Base-by-base conservation (phyloP, 2,113 vertebrate species). In the Mugil cephalus region DNA sequence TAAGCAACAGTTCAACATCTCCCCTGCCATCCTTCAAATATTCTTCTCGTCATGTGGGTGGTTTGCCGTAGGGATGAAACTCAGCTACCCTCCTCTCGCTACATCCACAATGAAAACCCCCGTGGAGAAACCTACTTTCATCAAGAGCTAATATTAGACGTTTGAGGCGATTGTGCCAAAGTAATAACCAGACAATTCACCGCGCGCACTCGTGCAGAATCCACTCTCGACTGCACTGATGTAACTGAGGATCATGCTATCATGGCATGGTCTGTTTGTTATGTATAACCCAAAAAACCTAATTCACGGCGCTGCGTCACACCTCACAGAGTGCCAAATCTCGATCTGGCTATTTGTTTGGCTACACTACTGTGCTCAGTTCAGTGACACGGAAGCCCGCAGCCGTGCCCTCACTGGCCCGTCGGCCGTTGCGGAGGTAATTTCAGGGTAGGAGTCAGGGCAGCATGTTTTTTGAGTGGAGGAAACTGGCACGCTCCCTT, bases 251-350 rank as follows among this genome's bases (percentile, higher is more conserved):
- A 81, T 69, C 13, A 47, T 60, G 75, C 73, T 79, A 73, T 82
- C 71, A 42, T 53, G 18, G 58, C 39, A 39, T 11, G 63, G 17
- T 59, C 82, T 74, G 83, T 85, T 83, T 82, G 64, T 77, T 89
- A 86, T 50, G 66, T 76, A 58, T 77, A 48, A 43, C 78, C 76
- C 74, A 64, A 69, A 65, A 69, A 65, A 78, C 52, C 47, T 59
- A 56, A 46, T 84, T 71, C 71, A 35, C 46, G 36, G 61, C 6
- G 15, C 66, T 56, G 18, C 74, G 77, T 76, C 85, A 86, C 77
- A 84, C 80, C 82, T 80, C 82, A 88, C 89, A 87, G 80, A 36
- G 52, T 48, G 47, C 42, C 65, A 69, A 84, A 88, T 84, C 70
- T 79, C 68, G 74, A 79, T 81, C 38, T 54, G 78, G 46, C 48